phyloP scores from a whole-genome alignment of 2,113 vertebrate species.

The Microcebus griseorufus region DNA sequence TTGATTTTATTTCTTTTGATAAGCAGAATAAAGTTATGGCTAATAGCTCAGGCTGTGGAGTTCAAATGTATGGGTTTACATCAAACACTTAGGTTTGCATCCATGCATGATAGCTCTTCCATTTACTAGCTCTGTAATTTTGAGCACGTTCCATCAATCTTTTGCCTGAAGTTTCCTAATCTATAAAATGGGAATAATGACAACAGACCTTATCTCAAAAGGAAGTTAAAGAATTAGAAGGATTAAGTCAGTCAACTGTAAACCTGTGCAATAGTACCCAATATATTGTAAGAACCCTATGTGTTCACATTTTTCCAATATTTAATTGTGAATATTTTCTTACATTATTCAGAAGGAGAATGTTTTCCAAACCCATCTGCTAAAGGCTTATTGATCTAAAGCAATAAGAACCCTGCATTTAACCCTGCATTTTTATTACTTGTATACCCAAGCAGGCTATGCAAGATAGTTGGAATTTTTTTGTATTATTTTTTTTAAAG shows the following conservation, averaged over 20 bases:
- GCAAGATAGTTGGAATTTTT: not conserved
- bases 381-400: not conserved
- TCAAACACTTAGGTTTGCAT: not conserved
- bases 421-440: not conserved
- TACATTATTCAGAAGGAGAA: not conserved
- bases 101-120: not conserved
- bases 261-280: not conserved
- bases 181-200: not conserved
- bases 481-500: not conserved
- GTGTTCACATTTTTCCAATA: not conserved
- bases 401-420: not conserved
- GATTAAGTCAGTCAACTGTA: not conserved
- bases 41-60: not conserved
- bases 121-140: not conserved
- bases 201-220: not conserved
- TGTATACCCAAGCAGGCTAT: not conserved
- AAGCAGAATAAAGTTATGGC: not conserved
- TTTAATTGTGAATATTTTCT: constrained; percentile 11
- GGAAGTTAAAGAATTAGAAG: not conserved
- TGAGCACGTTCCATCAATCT: not conserved
- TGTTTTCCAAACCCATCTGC: not conserved
- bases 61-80: not conserved
- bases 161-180: not conserved
- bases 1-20: not conserved
- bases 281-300: not conserved